These are phyloP conservation scores for Todiramphus chloris DNA, from an alignment of 2,113 vertebrate genomes.

Conservation along the genomic window DNA sequence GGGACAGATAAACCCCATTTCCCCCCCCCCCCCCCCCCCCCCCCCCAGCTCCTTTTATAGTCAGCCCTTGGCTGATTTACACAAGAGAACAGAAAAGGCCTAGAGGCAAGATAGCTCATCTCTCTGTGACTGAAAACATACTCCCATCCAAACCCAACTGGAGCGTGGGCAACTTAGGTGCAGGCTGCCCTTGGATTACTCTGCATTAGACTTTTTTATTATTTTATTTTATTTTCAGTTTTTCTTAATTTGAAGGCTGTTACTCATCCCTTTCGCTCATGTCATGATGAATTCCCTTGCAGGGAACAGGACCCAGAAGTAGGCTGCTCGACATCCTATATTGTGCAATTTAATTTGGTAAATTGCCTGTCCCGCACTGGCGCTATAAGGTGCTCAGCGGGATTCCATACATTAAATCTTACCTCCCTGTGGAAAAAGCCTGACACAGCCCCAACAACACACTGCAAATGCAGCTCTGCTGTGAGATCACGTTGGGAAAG, in stretches of 20 bases:
- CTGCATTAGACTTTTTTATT: neutral
- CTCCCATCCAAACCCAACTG: neutral
- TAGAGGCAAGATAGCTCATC: conserved; percentile 5
- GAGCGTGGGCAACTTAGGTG: neutral
- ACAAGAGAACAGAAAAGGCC: conserved; percentile 43
- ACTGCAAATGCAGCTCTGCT: neutral
- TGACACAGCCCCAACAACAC: neutral
- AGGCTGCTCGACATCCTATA: conserved; percentile 28
- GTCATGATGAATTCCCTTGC: conserved; percentile 22
- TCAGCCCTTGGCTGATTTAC: conserved; percentile 40
- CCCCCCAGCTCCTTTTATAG: neutral
- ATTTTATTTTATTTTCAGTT: too few relatives aligned
- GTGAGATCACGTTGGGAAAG: neutral
- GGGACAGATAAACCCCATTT: neutral
- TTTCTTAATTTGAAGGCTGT: neutral
- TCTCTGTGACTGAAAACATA: neutral
- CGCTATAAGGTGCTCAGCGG: neutral
- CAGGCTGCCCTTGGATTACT: conserved; percentile 21
- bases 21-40: neutral
- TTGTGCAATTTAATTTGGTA: conserved; percentile 59
- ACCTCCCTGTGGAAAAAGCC: neutral
- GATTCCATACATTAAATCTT: neutral
- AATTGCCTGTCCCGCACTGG: conserved; percentile 20
- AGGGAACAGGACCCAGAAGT: conserved; percentile 15
- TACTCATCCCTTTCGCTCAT: conserved; percentile 38